phyloP scores from a whole-genome alignment of 2,113 vertebrate species.

The Saccopteryx leptura region DNA sequence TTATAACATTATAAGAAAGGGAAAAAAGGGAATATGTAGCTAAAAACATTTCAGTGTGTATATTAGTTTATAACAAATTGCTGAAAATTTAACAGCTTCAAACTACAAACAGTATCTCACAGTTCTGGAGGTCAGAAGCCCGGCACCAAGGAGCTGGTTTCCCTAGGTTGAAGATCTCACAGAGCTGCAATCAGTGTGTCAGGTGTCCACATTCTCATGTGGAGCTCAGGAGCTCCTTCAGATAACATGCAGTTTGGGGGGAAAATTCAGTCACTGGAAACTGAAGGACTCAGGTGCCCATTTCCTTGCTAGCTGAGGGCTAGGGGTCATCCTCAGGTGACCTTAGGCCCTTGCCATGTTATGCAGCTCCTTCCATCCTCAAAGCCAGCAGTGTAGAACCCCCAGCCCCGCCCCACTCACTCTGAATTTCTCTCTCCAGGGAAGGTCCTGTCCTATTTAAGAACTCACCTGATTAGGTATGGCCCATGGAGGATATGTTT shows the following conservation, averaged over 20 bases:
- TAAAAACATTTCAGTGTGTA: neutral
- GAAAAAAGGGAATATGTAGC: neutral
- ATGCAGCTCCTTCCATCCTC: neutral
- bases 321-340: neutral
- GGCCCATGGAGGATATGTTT: neutral
- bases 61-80: neutral
- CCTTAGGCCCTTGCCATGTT: neutral
- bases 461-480: neutral
- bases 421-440: neutral
- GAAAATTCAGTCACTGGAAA: neutral
- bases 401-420: neutral
- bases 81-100: neutral
- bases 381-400: constrained; percentile 8
- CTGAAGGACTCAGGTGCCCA: neutral
- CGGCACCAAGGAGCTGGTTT: neutral
- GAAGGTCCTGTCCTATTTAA: neutral
- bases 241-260: neutral
- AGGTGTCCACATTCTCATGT: neutral
- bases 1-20: neutral
- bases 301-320: neutral
- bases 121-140: neutral
- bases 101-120: neutral
- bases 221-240: neutral
- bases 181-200: neutral
- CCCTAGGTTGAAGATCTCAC: neutral